Conservation (phyloP, 2,888 invertebrate species). For the Polyommatus icarus region DNA sequence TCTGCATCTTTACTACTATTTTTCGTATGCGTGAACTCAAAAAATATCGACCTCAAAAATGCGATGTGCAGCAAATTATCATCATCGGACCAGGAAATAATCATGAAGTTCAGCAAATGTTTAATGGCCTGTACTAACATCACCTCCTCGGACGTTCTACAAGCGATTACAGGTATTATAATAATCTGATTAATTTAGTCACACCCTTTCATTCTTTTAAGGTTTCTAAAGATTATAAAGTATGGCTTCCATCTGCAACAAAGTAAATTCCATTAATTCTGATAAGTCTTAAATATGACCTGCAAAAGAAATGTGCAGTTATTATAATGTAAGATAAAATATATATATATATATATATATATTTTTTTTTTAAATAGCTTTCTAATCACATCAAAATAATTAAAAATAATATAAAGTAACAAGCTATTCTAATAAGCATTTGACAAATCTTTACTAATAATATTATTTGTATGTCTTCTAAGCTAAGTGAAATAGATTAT, state of each 20-base stretch:
- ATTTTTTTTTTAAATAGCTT: too few relatives aligned
- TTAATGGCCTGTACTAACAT: slow-evolving; percentile 71
- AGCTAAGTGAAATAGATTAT: too few relatives aligned
- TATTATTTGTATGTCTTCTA: too few relatives aligned
- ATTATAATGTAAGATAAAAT: too few relatives aligned
- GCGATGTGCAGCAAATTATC: slow-evolving; percentile 78
- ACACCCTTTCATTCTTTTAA: slow-evolving; percentile 22
- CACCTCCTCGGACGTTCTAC: slow-evolving; percentile 62
- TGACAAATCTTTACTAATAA: too few relatives aligned
- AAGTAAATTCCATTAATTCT: slow-evolving; percentile 2
- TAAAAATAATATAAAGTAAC: too few relatives aligned
- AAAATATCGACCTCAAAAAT: slow-evolving; percentile 75
- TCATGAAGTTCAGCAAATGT: slow-evolving; percentile 76
- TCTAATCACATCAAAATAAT: too few relatives aligned
- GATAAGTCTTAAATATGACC: background rate
- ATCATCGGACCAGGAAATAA: slow-evolving; percentile 75
- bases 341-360: too few relatives aligned
- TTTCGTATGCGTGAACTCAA: slow-evolving; percentile 76
- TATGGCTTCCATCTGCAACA: slow-evolving; percentile 11
- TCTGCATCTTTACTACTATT: slow-evolving; percentile 76
- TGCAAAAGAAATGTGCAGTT: background rate
- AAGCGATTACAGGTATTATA: slow-evolving; percentile 64
- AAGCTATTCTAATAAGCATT: too few relatives aligned
- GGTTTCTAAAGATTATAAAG: slow-evolving; percentile 9
- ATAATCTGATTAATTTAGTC: slow-evolving; percentile 6